Conservation (phyloP, 1,140 invertebrate species). For the Zophobas morio region DNA sequence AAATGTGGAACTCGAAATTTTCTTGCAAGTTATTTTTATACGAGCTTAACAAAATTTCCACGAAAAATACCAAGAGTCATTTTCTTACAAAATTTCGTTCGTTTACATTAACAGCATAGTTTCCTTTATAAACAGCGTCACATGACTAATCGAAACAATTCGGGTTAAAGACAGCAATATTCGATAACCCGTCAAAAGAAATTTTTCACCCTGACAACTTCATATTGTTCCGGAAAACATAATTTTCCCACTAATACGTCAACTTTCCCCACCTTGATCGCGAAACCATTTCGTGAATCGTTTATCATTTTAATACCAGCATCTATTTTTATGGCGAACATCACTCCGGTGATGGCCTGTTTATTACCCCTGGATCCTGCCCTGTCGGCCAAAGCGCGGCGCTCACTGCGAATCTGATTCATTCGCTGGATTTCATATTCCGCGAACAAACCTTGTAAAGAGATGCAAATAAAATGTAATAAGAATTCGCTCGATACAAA, state of each 20-base stretch:
- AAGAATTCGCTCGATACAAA: conserved; percentile 39
- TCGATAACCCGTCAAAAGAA: not conserved
- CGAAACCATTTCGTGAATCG: conserved; percentile 5
- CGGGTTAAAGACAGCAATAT: not conserved
- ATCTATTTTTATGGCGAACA: conserved; percentile 5
- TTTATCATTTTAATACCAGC: conserved; percentile 9
- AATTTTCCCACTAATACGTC: conserved; percentile 4
- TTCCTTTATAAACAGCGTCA: not conserved
- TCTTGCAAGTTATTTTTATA: too few relatives aligned
- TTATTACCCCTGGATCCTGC: not conserved
- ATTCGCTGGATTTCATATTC: not conserved
- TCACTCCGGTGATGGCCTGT: not conserved
- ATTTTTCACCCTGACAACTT: conserved; percentile 8
- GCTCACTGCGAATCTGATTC: not conserved
- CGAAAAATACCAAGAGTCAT: too few relatives aligned
- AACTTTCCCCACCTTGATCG: conserved; percentile 13
- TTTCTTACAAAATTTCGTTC: too few relatives aligned
- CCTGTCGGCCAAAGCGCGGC: not conserved
- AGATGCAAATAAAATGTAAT: conserved; percentile 46
- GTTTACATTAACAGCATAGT: too few relatives aligned
- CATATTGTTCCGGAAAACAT: conserved; percentile 5
- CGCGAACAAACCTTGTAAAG: conserved; percentile 32
- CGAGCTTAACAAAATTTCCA: too few relatives aligned
- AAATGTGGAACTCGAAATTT: too few relatives aligned
- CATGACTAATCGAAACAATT: conserved; percentile 4